Base-by-base conservation (phyloP, 1,140 invertebrate species). In the Caenorhabditis remanei region DNA sequence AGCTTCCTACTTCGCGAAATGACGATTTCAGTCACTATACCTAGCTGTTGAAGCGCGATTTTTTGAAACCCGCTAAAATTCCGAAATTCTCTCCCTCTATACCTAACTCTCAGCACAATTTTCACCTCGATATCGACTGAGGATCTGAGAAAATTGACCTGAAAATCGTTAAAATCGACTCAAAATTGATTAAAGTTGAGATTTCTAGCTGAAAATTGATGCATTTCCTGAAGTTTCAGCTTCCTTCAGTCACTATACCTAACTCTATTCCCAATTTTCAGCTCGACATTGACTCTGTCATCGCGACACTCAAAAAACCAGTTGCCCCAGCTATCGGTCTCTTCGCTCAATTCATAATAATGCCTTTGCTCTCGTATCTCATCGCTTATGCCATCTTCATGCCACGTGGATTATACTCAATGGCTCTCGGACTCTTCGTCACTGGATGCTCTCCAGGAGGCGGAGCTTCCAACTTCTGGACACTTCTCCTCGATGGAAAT, bases 401-500 rank as follows among this genome's bases (percentile, higher is more conserved):
- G 14, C 83, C 83, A 48, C 84, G 85, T 50, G 90, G 88, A 21
- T 14, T 87, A 32, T 85, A 90, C 75, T 84, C 91, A 46, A 91
- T 92, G 84, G 91, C 91, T n/a, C 87, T 92, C 7, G 97, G 97
- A 0, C 94, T 98, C 91, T 98, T 98, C 93, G 96, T 97, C 90
- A 96, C 96, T 4, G 97, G 85, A 41, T 86, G 87, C 75, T 82
- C 87, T 4, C 87, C 87, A 5, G 85, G 85, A 13, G 87, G 87
- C 19, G 97, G 96, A 2, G 96, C 96, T 14, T 97, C 96, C n/a
- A 98, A 98, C 92, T 96, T 97, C 89, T 98, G 97, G 96, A 96
- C 96, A 0, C 95, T 96, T 86, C 94, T 97, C 48, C 93, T 98
- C 0, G 95, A 95, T 50, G 97, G 96, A 8, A 98, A 98, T 93